These are phyloP conservation scores for Neosilurus mollespiculum DNA, from an alignment of 2,797 vertebrate species.

Conservation along the genomic window DNA sequence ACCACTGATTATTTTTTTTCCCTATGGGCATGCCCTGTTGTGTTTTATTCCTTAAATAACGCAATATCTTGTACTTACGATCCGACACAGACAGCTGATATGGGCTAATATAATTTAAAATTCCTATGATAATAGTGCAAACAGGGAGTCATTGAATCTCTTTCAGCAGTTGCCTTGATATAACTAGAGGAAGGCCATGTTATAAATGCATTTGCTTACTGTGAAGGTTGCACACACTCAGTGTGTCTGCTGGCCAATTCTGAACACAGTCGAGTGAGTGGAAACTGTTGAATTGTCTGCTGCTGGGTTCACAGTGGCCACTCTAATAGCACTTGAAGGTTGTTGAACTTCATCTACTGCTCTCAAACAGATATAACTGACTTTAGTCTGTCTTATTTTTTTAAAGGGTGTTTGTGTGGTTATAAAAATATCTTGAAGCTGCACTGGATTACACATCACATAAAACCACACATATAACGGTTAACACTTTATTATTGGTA, in stretches of 20 bases:
- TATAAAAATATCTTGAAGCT: background rate
- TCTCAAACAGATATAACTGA: constrained; percentile 27
- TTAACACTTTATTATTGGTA: background rate
- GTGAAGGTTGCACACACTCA: constrained; percentile 11
- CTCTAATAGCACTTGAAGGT: constrained; percentile 33
- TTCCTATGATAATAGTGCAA: constrained; percentile 11
- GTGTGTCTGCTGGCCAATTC: constrained; percentile 14
- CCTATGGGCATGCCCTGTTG: background rate
- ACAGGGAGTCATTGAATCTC: constrained; percentile 16
- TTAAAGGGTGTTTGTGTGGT: constrained; percentile 3
- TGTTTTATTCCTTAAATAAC: background rate
- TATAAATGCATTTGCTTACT: constrained; percentile 35
- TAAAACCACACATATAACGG: background rate
- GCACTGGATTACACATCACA: background rate
- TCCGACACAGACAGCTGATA: constrained; percentile 5
- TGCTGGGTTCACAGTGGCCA: constrained; percentile 35
- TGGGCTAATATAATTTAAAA: background rate
- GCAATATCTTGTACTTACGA: background rate
- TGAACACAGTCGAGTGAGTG: constrained; percentile 36
- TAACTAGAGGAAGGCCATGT: constrained; percentile 32
- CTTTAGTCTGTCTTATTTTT: constrained; percentile 15
- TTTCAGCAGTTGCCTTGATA: constrained; percentile 26
- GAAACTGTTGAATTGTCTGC: constrained; percentile 44
- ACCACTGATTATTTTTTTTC: background rate
- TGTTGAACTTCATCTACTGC: constrained; percentile 28